These are phyloP conservation scores for Lophius piscatorius DNA, from an alignment of 2,113 vertebrate genomes.

Conservation along the genomic window DNA sequence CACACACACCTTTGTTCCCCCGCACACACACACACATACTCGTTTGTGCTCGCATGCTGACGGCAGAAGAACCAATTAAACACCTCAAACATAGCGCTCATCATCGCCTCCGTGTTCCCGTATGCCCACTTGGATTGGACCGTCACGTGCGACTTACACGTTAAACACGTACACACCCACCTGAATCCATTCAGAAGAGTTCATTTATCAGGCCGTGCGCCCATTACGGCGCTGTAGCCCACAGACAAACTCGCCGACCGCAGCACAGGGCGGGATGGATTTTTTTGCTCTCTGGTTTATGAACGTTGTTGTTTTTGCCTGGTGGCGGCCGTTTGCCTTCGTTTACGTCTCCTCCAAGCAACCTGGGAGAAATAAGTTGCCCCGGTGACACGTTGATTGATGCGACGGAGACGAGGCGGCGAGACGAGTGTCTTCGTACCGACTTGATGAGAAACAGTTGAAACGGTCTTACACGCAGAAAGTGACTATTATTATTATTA, in stretches of 20 bases:
- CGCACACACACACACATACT: slow-evolving; percentile 7
- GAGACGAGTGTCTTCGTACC: too few relatives aligned
- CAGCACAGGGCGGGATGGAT: slow-evolving; percentile 40
- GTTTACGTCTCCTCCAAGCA: slow-evolving; percentile 16
- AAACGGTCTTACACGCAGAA: too few relatives aligned
- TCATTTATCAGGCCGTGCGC: slow-evolving; percentile 35
- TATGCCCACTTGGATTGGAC: not conserved
- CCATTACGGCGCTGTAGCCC: slow-evolving; percentile 37
- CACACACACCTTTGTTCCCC: not conserved
- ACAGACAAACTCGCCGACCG: slow-evolving; percentile 45
- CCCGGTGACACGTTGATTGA: not conserved
- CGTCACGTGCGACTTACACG: not conserved
- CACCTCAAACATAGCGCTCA: not conserved
- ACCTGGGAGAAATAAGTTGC: not conserved
- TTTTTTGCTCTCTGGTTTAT: slow-evolving; percentile 36
- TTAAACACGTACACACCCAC: slow-evolving; percentile 1
- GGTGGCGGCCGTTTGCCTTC: slow-evolving; percentile 13
- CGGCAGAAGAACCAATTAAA: slow-evolving; percentile 37
- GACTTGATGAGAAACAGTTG: too few relatives aligned
- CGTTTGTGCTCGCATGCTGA: slow-evolving; percentile 27
- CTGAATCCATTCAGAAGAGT: slow-evolving; percentile 8
- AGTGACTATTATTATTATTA: too few relatives aligned
- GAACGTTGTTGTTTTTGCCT: slow-evolving; percentile 44
- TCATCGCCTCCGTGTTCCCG: slow-evolving; percentile 23
- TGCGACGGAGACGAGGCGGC: too few relatives aligned